A percentile compares a stretch with the other conserved stretches of the same genome.
Evolutionary conservation across 2,888 invertebrate genomes (phyloP).

Genomic region (Spisula solida): DNA sequence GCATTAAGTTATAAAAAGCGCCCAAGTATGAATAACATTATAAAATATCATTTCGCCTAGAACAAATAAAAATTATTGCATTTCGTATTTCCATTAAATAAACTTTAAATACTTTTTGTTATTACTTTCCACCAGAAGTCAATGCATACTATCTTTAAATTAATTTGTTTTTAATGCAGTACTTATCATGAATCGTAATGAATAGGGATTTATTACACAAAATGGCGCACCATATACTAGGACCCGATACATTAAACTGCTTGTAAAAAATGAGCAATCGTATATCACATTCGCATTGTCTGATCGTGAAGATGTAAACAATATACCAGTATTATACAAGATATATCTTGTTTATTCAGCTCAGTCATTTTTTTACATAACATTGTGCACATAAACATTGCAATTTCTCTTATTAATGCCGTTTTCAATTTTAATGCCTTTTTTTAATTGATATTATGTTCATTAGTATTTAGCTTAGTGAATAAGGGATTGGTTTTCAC

Average conservation of each 20-base stretch:
- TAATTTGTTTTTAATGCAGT: constrained; percentile 17
- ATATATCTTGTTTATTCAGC: too few species aligned
- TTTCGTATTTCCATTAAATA: constrained; percentile 13
- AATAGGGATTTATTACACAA: not conserved
- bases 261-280: constrained; percentile 3
- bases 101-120: not conserved
- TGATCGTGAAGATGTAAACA: too few species aligned
- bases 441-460: too few species aligned
- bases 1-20: constrained; percentile 19
- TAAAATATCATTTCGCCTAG: not conserved
- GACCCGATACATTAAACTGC: not conserved
- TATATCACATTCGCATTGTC: not conserved
- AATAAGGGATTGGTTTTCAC: too few species aligned
- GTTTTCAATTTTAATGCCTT: too few species aligned
- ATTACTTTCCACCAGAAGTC: not conserved
- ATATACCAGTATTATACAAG: too few species aligned
- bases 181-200: not conserved
- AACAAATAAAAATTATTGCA: constrained; percentile 13
- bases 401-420: too few species aligned
- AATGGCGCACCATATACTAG: not conserved
- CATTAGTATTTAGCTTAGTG: too few species aligned
- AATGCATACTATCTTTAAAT: constrained; percentile 5
- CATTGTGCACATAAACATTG: too few species aligned
- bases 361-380: too few species aligned
- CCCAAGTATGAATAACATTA: constrained; percentile 16